Percentiles rank a stretch among this genome's conserved stretches.
Evolutionary conservation across 2,113 vertebrate species (phyloP).

Genomic region (pig (Sus scrofa)): T2T-Sscrofa CM000816.6:106994501-106995000

Average conservation of each 20-base stretch:
- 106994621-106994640: not conserved
- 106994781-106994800: not conserved
- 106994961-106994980: not conserved
- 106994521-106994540: not conserved
- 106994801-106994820: not conserved
- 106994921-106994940: slow-evolving; percentile 28
- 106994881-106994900: not conserved
- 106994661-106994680: not conserved
- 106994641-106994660: not conserved
- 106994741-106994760: not conserved
- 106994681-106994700: not conserved
- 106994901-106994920: not conserved
- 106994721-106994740: not conserved
- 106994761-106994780: not conserved
- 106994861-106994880: not conserved
- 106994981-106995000: not conserved
- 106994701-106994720: too few relatives aligned
- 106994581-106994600: not conserved
- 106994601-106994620: not conserved
- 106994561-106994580: not conserved
- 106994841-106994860: not conserved
- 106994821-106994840: not conserved
- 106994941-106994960: not conserved
- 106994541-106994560: not conserved
- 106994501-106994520: not conserved